A percentile compares a stretch with the other conserved stretches of the same genome.
Evolutionary conservation across 2,888 invertebrate genomes (phyloP).

Genomic region (Scaeva pyrastri): DNA sequence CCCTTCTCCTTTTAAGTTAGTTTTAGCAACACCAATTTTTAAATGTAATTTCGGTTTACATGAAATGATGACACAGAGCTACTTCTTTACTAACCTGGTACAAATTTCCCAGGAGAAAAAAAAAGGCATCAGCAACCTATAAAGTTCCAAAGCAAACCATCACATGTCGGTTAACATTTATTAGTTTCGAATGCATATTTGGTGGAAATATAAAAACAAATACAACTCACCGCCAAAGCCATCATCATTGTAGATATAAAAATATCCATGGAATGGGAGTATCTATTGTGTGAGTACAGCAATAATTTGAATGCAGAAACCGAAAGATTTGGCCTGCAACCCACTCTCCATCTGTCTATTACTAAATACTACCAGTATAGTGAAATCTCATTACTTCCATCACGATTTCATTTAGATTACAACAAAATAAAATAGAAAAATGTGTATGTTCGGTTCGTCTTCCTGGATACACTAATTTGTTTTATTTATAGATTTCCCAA

Average conservation of each 20-base stretch:
- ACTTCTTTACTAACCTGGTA: not conserved
- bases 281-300: constrained; percentile 52
- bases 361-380: constrained; percentile 49
- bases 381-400: constrained; percentile 68
- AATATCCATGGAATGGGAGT: constrained; percentile 62
- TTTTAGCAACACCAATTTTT: constrained; percentile 42
- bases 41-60: constrained; percentile 64
- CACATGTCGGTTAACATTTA: constrained; percentile 71
- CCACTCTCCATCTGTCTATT: constrained; percentile 30
- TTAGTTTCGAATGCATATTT: constrained; percentile 64
- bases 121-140: no score
- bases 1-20: constrained; percentile 50
- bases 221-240: not conserved
- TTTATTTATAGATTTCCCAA: constrained; percentile 58
- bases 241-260: constrained; percentile 6
- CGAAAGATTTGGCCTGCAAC: constrained; percentile 40
- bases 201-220: constrained; percentile 4
- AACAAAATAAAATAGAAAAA: constrained; percentile 48
- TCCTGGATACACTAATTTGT: constrained; percentile 69
- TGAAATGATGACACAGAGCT: constrained; percentile 62
- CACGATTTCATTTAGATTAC: constrained; percentile 73
- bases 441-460: no score
- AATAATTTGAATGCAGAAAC: constrained; percentile 60
- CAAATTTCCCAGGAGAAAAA: constrained; percentile 62
- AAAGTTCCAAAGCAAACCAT: constrained; percentile 22